Evolutionary conservation across 2,113 vertebrate genomes (phyloP).

Genomic region (Notechis scutatus): DNA sequence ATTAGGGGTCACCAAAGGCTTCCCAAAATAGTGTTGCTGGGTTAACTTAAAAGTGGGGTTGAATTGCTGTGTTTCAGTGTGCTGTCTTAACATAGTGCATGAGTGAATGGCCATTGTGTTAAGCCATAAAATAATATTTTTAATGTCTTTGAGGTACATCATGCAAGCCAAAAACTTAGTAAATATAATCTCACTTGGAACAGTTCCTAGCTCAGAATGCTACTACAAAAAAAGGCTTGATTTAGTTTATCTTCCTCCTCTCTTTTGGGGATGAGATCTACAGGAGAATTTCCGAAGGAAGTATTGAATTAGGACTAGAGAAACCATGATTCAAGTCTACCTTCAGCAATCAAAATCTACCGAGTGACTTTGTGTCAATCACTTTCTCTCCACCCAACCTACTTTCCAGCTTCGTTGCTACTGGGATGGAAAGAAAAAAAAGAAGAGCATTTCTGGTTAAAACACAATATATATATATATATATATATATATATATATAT

Average conservation of each 20-base stretch:
- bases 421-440: not conserved
- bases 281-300: not conserved
- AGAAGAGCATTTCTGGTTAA: not conserved
- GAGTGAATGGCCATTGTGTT: not conserved
- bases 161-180: not conserved
- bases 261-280: not conserved
- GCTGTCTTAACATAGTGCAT: not conserved
- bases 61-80: not conserved
- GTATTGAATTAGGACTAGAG: not conserved
- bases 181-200: not conserved
- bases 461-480: not conserved
- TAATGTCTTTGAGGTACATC: not conserved
- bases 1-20: not conserved
- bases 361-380: not conserved
- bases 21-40: not conserved
- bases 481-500: too few relatives aligned
- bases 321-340: not conserved
- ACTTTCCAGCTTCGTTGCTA: not conserved
- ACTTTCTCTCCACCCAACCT: not conserved
- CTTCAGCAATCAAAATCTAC: not conserved
- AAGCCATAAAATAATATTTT: not conserved
- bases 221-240: not conserved
- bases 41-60: not conserved
- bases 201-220: not conserved
- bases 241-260: not conserved